Percentiles rank a stretch among this genome's conserved stretches.
phyloP scores from a whole-genome alignment of 2,888 invertebrate species.

The Allophyes oxyacanthae region DNA sequence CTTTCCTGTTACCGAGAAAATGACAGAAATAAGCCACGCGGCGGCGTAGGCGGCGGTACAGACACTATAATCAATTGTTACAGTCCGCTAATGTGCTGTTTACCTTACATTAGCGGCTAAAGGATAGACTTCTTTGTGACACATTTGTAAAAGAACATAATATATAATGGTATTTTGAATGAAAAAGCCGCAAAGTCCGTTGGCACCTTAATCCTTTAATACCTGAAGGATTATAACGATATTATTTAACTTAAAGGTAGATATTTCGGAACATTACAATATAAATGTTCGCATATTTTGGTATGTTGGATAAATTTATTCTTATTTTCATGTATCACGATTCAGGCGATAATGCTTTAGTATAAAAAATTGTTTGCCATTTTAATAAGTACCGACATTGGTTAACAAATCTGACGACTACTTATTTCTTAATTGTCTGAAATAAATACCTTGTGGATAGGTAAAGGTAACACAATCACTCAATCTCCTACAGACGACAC shows the following conservation, averaged over 20 bases:
- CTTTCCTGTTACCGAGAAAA: slow-evolving; percentile 78
- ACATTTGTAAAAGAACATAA: slow-evolving; percentile 60
- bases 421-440: too few species aligned
- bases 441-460: too few species aligned
- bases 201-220: slow-evolving; percentile 74
- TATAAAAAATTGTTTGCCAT: too few species aligned
- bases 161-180: slow-evolving; percentile 65
- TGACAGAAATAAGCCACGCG: slow-evolving; percentile 74
- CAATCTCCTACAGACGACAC: too few species aligned
- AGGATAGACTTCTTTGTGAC: slow-evolving; percentile 76
- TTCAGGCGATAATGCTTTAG: too few species aligned
- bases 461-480: too few species aligned
- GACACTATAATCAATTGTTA: slow-evolving; percentile 78
- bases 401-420: neutral
- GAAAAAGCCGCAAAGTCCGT: slow-evolving; percentile 62
- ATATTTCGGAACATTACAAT: slow-evolving; percentile 20
- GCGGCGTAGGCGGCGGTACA: slow-evolving; percentile 62
- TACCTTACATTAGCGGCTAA: slow-evolving; percentile 77
- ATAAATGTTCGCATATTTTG: neutral
- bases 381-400: neutral
- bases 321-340: neutral
- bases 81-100: slow-evolving; percentile 79
- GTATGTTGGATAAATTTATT: slow-evolving; percentile 1
- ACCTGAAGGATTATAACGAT: slow-evolving; percentile 50
- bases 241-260: slow-evolving; percentile 27